phyloP scores from a whole-genome alignment of 2,113 vertebrate genomes.

The Corydoras sp. region DNA sequence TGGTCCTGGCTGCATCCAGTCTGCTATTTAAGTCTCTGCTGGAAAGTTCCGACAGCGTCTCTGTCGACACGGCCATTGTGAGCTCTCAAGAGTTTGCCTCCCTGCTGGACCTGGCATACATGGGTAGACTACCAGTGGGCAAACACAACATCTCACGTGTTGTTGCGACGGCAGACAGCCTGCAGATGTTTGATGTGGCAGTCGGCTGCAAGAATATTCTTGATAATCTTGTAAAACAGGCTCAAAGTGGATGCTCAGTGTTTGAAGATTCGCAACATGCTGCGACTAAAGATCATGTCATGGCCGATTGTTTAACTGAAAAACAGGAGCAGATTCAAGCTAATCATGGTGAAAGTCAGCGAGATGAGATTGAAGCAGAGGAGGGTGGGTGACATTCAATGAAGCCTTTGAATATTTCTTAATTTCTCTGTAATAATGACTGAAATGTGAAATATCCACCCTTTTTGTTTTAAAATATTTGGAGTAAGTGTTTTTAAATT shows the following conservation, averaged over 20 bases:
- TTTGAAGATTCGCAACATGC: not conserved
- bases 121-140: slow-evolving; percentile 73
- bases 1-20: slow-evolving; percentile 81
- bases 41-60: slow-evolving; percentile 76
- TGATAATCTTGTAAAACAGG: slow-evolving; percentile 64
- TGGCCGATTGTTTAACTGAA: not conserved
- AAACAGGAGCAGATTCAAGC: not conserved
- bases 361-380: too few species aligned
- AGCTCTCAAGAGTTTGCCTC: slow-evolving; percentile 77
- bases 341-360: too few species aligned
- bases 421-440: too few species aligned
- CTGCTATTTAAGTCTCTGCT: slow-evolving; percentile 80
- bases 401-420: too few species aligned
- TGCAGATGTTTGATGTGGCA: slow-evolving; percentile 90
- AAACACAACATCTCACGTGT: slow-evolving; percentile 80
- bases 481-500: too few species aligned
- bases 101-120: slow-evolving; percentile 80
- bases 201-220: slow-evolving; percentile 80
- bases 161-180: slow-evolving; percentile 75
- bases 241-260: not conserved
- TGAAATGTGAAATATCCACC: too few species aligned
- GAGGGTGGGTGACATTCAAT: too few species aligned
- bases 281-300: not conserved
- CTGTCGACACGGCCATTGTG: slow-evolving; percentile 72
- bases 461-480: too few species aligned